Conservation (phyloP, 2,113 vertebrate species). For the Poeciliopsis occidentalis region DNA sequence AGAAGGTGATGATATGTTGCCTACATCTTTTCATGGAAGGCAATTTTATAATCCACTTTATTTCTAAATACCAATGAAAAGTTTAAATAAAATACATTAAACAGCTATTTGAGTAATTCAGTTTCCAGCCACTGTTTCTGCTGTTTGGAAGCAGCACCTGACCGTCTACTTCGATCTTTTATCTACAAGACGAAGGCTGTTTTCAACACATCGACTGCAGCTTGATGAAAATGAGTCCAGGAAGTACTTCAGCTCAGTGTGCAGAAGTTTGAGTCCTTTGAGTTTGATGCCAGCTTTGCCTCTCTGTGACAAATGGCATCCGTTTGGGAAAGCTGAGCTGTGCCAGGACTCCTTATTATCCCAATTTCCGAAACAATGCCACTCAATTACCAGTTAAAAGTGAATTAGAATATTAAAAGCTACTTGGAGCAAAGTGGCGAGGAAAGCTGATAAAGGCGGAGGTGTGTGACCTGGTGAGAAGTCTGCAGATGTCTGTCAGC, state of each 20-base stretch:
- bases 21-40: neutral
- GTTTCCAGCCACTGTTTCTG: no score
- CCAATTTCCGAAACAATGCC: slow-evolving; percentile 60
- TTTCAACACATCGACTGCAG: slow-evolving; percentile 65
- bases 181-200: slow-evolving; percentile 71
- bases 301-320: slow-evolving; percentile 61
- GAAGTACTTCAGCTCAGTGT: slow-evolving; percentile 62
- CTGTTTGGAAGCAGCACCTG: slow-evolving; percentile 46
- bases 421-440: slow-evolving; percentile 31
- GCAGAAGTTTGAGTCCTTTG: slow-evolving; percentile 67
- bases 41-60: neutral
- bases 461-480: slow-evolving; percentile 78
- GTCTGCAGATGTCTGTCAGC: slow-evolving; percentile 73
- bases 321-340: slow-evolving; percentile 61
- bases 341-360: slow-evolving; percentile 36
- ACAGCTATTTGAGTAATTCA: slow-evolving; percentile 24
- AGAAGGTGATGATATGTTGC: neutral
- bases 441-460: slow-evolving; percentile 54
- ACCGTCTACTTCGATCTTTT: slow-evolving; percentile 27
- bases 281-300: slow-evolving; percentile 55
- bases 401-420: slow-evolving; percentile 80
- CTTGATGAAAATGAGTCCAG: slow-evolving; percentile 51
- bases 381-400: slow-evolving; percentile 71
- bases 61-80: slow-evolving; percentile 6
- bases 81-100: slow-evolving; percentile 22